phyloP scores from a whole-genome alignment of 2,888 invertebrate species.

The Ophioninae sp. region DNA sequence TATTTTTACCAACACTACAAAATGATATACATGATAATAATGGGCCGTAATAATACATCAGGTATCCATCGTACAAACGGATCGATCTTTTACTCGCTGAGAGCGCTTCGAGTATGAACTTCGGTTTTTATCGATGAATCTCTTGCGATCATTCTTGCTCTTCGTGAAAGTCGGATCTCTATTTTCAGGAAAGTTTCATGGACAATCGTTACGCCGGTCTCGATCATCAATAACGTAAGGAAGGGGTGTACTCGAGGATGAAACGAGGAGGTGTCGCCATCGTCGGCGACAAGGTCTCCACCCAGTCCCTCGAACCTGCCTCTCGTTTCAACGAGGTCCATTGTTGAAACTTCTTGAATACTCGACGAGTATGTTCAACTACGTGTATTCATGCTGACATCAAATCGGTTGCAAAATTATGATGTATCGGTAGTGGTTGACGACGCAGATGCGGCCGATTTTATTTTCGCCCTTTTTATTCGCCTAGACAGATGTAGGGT shows the following conservation, averaged over 20 bases:
- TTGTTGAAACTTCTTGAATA: constrained; percentile 74
- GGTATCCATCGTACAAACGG: background rate
- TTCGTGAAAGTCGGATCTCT: background rate
- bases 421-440: constrained; percentile 70
- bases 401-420: constrained; percentile 72
- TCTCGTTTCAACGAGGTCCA: constrained; percentile 70
- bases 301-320: constrained; percentile 71
- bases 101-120: background rate
- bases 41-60: background rate
- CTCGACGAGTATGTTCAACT: constrained; percentile 58
- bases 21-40: background rate
- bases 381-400: background rate
- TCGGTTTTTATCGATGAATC: constrained; percentile 12
- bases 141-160: constrained; percentile 21
- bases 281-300: constrained; percentile 65
- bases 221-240: constrained; percentile 73
- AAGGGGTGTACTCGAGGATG: constrained; percentile 58
- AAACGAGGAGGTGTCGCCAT: constrained; percentile 46
- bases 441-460: constrained; percentile 48
- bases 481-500: constrained; percentile 28
- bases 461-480: constrained; percentile 22
- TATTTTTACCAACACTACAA: background rate
- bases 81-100: constrained; percentile 30
- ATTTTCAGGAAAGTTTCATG: constrained; percentile 38
- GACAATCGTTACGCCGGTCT: constrained; percentile 47